Base-by-base conservation (phyloP, 92 coral and sea anemone genomes). In the Porites rus region DNA sequence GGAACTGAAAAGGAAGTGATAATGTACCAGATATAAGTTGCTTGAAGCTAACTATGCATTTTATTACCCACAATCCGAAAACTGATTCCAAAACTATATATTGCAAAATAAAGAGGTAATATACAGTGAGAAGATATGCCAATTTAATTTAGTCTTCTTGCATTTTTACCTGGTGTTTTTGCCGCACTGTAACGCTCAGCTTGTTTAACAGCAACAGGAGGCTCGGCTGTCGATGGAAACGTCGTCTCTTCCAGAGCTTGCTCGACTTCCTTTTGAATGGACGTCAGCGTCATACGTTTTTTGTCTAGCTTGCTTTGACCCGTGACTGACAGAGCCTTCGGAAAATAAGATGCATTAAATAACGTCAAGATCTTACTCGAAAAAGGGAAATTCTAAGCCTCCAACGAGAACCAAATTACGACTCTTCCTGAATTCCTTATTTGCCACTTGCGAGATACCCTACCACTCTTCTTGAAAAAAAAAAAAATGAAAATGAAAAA, bases 1-100 rank as follows among this genome's bases (percentile, higher is more conserved):
- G 90, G 91, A 20, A 90, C 98, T 95, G 80, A 64, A 86, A 88
- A 18, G 46, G n/a, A 73, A 38, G 7, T 8, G 24, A 71, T 20
- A 64, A 64, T 8, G 4, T 17, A 31, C 46, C 65, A 69, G 17
- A 66, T 13, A 43, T 38, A 38, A 38, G 46, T 38, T 38, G 46
- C 46, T 38, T 38, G 46, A 38, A 38, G 0, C 46, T 38, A 38
- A 38, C 46, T 38, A 38, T 38, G 46, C 46, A 38, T 3, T 38
- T 38, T 38, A 38, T 38, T 38, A 38, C 46, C 46, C 46, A 4
- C 6, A 38, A 38, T 38, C 46, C 46, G 46, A 38, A 38, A 38
- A 38, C 31, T 28, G 31, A 28, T 38, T 38, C 46, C 46, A 38
- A 4, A 38, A 38, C 46, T 38, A 4, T 38, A 38, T 38, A 38